Evolutionary conservation across 2,797 vertebrate species (phyloP).

Genomic region (Enteromius anoplus): DNA sequence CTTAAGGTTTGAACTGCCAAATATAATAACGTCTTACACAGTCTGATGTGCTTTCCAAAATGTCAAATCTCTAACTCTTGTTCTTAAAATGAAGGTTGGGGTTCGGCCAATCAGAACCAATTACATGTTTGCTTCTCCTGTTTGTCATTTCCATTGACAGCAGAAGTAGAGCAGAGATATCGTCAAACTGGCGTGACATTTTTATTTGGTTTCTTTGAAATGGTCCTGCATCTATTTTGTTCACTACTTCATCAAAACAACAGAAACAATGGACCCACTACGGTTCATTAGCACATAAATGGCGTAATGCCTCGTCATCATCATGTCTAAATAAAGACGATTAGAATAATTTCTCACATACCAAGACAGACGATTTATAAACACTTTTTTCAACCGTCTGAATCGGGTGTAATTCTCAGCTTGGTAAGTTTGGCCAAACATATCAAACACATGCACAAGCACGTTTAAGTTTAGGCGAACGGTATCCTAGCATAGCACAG

Average conservation of each 20-base stretch:
- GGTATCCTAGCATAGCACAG: not conserved
- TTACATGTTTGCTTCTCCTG: not conserved
- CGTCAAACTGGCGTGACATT: not conserved
- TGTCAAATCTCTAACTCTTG: constrained; percentile 24
- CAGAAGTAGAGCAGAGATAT: constrained; percentile 18
- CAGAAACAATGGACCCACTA: not conserved
- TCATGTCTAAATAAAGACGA: not conserved
- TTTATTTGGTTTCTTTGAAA: not conserved
- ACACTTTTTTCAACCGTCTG: not conserved
- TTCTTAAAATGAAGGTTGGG: not conserved
- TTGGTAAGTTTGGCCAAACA: not conserved
- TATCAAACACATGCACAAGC: constrained; percentile 5
- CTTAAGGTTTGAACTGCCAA: not conserved
- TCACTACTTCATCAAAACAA: not conserved
- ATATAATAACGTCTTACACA: not conserved
- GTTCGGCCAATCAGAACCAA: constrained; percentile 24
- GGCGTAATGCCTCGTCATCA: not conserved
- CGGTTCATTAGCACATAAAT: not conserved
- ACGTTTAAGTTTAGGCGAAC: not conserved
- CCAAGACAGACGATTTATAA: not conserved
- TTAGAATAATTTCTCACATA: not conserved
- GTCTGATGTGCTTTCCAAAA: constrained; percentile 16
- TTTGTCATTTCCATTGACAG: constrained; percentile 26
- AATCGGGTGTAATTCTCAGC: not conserved
- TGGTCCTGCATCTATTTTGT: not conserved